Evolutionary conservation across 2,113 vertebrate genomes (phyloP), one percentile per base, ranked within the genome.

Genomic region (Ginglymostoma cirratum): DNA sequence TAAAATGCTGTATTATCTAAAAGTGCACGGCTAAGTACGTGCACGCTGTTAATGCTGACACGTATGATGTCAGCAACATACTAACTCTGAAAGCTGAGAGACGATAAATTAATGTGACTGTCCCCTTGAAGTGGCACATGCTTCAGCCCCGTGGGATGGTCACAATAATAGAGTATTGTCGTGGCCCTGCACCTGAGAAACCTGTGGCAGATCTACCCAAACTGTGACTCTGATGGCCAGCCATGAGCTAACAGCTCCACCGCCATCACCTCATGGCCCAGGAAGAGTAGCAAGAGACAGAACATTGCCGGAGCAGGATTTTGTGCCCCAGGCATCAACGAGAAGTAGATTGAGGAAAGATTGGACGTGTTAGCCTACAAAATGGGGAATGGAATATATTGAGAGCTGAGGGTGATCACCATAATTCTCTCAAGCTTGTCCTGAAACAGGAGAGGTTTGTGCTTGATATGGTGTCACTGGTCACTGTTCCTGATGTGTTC

Each of bases 361-460:
- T 61, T 90, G 61, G 61, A 34, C 15, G 65, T 34, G 55, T n/a
- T 55, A 52, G 52, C 27, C 23, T 55, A 30, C 24, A 15, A 61
- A 90, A 90, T 90, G 52, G 52, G 15, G 52, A 55, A 55, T n/a
- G 48, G 27, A 89, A 89, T 30, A 34, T 3, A 0, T 89, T 55
- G 24, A 17, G 0, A n/a, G 10, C 52, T 17, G 1, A 27, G 61
- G 19, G 80, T 42, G 80, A 45, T 42, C 19, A 5, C 38, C 14
- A 14, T 90, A 90, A 61, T 14, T 89, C 12, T 24, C 52, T 5
- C 3, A 5, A 7, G 24, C 52, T 61, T 90, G 14, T n/a, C 30
- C 87, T n/a, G 34, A 61, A 90, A 61, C 87, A 30, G 23, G 85
- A 90, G n/a, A 90, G 23, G 89, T 93, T 93, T 93, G 61, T 38